Base-by-base conservation (phyloP, 1,140 invertebrate genomes). In the Drosophila saltans region DNA sequence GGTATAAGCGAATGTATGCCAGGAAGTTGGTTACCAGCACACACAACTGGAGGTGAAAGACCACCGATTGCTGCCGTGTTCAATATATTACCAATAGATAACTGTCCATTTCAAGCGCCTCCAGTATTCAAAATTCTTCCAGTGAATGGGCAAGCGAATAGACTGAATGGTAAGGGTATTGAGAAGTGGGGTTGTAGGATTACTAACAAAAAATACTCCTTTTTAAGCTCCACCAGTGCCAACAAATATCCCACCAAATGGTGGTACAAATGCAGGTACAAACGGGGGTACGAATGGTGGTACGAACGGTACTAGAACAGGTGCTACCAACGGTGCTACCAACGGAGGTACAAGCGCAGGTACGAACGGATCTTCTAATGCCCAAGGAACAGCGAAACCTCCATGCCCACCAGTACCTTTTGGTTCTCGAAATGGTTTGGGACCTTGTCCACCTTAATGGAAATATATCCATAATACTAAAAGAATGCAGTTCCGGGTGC, bases 381-480 rank as follows among this genome's bases (percentile, higher is more conserved):
- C 4, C 6, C 3, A 36, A 7, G 33, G 6, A 36, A 36, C 7
- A 2, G 1, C 9, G 0, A 52, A 39, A 6, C 16, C 28, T 10
- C 3, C 57, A 39, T 59, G 57, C 10, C 57, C 57, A 59, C 8
- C 33, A 2, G 36, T 59, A 24, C 57, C 57, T 33, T 59, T 39
- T 39, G n/a, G n/a, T 1, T 59, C 57, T 1, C n/a, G 57, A 39
- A 59, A 59, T 24, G 57, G 57, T 59, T 21, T 59, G 16, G 33
- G 16, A 59, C 57, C 57, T 39, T 59, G 57, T 58, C 56, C 57
- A 21, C 6, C 6, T 9, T 10, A 8, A 24, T 36, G 33, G 6
- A 36, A 36, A 36, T 36, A 36, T 36, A 4, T 7, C 6, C 33
- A 5, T 36, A 36, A 36, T 3, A 7, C 33, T 4, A 36, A 36